Evolutionary conservation across 2,113 vertebrate genomes (phyloP).

Genomic region (Baryphthengus martii): DNA sequence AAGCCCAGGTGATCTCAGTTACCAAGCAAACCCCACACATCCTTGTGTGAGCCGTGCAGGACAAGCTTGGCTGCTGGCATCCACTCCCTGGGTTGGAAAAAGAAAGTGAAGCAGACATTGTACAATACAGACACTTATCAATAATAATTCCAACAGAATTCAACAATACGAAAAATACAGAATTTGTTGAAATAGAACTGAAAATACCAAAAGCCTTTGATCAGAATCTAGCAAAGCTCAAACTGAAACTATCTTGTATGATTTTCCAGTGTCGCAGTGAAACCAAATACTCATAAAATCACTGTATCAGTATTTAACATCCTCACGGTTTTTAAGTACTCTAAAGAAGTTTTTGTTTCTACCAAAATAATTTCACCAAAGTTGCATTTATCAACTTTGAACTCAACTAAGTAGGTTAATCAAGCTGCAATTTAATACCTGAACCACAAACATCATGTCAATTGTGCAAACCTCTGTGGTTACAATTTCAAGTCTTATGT

Average conservation of each 20-base stretch:
- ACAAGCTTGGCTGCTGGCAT: background rate
- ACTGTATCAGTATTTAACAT: background rate
- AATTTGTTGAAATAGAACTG: background rate
- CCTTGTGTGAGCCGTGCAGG: background rate
- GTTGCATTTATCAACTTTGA: background rate
- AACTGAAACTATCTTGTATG: conserved; percentile 5
- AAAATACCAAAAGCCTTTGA: background rate
- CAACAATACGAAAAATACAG: background rate
- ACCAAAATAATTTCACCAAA: conserved; percentile 5
- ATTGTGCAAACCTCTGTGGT: background rate
- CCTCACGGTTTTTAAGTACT: background rate
- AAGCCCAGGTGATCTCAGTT: background rate
- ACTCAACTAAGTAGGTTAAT: conserved; percentile 12
- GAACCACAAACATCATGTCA: background rate
- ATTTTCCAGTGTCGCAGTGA: background rate
- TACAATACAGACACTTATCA: background rate
- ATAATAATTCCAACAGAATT: background rate
- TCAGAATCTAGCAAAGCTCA: background rate
- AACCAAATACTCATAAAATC: conserved; percentile 31
- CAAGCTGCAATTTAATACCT: conserved; percentile 1
- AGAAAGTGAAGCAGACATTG: background rate
- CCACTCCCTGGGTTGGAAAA: background rate
- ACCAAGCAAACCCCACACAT: accelerated
- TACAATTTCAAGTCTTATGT: background rate
- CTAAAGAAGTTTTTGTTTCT: background rate